Percentiles rank a stretch among this genome's conserved stretches.
Evolutionary conservation across 2,797 vertebrate species (phyloP).

Genomic region (Falco naumanni): DNA sequence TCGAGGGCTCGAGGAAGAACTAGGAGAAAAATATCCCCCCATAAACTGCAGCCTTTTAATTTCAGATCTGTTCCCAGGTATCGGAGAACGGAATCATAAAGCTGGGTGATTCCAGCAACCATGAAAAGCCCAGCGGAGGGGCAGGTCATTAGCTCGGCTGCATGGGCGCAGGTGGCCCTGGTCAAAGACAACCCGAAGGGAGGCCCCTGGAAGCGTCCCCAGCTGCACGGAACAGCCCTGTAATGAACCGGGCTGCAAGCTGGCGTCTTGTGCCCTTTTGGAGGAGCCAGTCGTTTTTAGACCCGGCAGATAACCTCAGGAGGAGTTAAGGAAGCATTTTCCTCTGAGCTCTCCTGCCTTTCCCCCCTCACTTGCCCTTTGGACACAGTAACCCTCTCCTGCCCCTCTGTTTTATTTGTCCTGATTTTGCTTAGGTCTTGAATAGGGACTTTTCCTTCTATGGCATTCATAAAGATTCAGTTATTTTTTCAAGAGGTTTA

Average conservation of each 20-base stretch:
- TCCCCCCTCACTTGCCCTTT: background rate
- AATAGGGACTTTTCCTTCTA: background rate
- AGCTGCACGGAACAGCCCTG: background rate
- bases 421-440: background rate
- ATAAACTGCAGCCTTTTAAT: accelerated
- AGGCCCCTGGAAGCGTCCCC: background rate
- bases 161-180: background rate
- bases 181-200: background rate
- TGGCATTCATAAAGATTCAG: background rate
- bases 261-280: background rate
- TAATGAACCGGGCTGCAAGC: background rate
- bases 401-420: accelerated
- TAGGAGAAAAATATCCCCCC: background rate
- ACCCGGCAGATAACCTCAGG: background rate
- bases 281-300: background rate
- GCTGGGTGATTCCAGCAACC: background rate
- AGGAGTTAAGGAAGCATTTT: conserved; percentile 10
- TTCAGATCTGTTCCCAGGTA: background rate
- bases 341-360: background rate
- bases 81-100: background rate
- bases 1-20: background rate
- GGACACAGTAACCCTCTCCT: background rate
- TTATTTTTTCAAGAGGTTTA: background rate
- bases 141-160: background rate
- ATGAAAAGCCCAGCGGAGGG: background rate